These are phyloP conservation scores for Volucella inflata DNA, from an alignment of 2,888 invertebrate genomes.

Conservation along the genomic window DNA sequence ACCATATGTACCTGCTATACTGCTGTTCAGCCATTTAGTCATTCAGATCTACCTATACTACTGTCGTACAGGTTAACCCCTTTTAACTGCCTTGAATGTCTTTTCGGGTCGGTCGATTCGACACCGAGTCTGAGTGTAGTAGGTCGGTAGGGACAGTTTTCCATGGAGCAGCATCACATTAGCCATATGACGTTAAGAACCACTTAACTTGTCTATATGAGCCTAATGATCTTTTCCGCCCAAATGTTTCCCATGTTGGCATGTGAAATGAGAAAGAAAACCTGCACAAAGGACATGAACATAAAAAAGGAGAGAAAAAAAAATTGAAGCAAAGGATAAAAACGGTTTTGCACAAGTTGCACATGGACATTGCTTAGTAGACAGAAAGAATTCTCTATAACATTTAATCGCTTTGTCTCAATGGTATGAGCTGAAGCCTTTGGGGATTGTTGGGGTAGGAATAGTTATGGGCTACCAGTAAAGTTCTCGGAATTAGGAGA, in stretches of 20 bases:
- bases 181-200: conserved; percentile 79
- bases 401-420: conserved; percentile 72
- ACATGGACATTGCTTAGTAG: conserved; percentile 51
- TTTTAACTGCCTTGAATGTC: conserved; percentile 52
- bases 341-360: conserved; percentile 58
- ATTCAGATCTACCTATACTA: too few relatives aligned
- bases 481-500: conserved; percentile 53
- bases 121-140: neutral
- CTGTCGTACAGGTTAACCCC: conserved; percentile 56
- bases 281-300: conserved; percentile 50
- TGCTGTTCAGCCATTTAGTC: conserved; percentile 19
- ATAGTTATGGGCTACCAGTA: conserved; percentile 7
- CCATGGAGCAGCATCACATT: conserved; percentile 67
- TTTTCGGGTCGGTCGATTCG: conserved; percentile 42
- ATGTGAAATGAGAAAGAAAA: conserved; percentile 68
- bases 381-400: conserved; percentile 58
- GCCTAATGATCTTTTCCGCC: conserved; percentile 82
- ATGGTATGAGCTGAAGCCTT: conserved; percentile 26
- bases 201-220: conserved; percentile 84
- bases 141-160: conserved; percentile 11
- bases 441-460: conserved; percentile 9
- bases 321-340: conserved; percentile 20
- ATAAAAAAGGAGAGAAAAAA: conserved; percentile 23
- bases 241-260: conserved; percentile 72
- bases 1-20: conserved; percentile 57